Conservation (phyloP, 1,140 invertebrate genomes). For the Luehdorfia chinensis region DNA sequence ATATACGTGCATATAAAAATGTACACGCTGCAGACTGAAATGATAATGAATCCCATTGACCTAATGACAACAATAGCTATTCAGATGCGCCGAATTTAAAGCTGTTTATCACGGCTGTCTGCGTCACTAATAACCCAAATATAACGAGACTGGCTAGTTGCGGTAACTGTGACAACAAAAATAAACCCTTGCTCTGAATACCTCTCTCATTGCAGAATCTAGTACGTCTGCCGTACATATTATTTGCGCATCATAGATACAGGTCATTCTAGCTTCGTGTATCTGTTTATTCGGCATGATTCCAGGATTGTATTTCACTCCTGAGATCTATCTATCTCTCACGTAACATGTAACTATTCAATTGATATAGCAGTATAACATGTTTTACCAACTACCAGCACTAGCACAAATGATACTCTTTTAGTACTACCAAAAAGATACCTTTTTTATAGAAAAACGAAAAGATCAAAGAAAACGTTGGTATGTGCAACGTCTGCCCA, state of each 20-base stretch:
- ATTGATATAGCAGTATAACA: too few species aligned
- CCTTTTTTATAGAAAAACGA: too few species aligned
- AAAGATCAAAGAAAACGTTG: too few species aligned
- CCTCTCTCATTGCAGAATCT: constrained; percentile 38
- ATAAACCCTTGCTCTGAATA: constrained; percentile 67
- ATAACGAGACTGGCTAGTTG: constrained; percentile 44
- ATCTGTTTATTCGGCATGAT: too few species aligned
- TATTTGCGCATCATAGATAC: constrained; percentile 1
- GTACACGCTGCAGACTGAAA: constrained; percentile 1
- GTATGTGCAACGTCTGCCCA: too few species aligned
- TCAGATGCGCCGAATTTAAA: constrained; percentile 56
- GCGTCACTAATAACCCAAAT: constrained; percentile 70
- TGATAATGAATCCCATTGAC: constrained; percentile 25
- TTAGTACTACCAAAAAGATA: too few species aligned
- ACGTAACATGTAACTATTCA: too few species aligned
- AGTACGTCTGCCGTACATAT: constrained; percentile 37
- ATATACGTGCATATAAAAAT: not conserved
- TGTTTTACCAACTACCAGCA: too few species aligned
- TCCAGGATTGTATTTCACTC: too few species aligned
- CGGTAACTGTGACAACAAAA: constrained; percentile 64
- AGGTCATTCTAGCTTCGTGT: not conserved
- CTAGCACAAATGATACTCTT: too few species aligned
- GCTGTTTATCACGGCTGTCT: constrained; percentile 57
- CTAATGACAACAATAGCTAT: constrained; percentile 55
- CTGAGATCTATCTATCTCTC: too few species aligned